phyloP scores from a whole-genome alignment of 2,888 invertebrate genomes.

The Phyllotreta cruciferae region DNA sequence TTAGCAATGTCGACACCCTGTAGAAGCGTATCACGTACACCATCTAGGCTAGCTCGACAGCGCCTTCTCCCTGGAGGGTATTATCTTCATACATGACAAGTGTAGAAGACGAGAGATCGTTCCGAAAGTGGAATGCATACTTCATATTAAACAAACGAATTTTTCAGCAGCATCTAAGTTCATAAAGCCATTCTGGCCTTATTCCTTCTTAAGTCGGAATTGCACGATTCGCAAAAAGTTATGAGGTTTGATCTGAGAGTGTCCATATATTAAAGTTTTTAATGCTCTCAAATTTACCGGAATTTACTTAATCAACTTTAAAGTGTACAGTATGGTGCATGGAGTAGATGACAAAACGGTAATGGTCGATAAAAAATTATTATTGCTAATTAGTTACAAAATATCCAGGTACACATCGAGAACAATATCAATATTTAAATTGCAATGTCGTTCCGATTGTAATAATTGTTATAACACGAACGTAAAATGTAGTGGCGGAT shows the following conservation, averaged over 20 bases:
- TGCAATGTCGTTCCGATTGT: slow-evolving; percentile 20
- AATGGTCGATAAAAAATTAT: no score
- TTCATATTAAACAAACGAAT: slow-evolving; percentile 31
- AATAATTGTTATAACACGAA: slow-evolving; percentile 21
- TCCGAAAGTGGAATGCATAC: slow-evolving; percentile 30
- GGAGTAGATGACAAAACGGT: no score
- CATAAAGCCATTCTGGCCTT: not conserved
- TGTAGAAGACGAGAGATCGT: slow-evolving; percentile 33
- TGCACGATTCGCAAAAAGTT: not conserved
- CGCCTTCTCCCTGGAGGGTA: slow-evolving; percentile 31
- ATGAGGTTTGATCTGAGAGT: no score
- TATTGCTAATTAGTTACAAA: no score
- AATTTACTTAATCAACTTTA: no score
- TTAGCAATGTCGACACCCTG: slow-evolving; percentile 34
- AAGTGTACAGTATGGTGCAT: no score
- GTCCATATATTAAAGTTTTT: no score
- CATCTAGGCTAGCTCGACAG: slow-evolving; percentile 29
- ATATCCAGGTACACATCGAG: no score
- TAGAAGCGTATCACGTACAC: slow-evolving; percentile 35
- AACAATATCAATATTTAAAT: slow-evolving; percentile 28
- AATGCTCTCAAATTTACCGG: no score
- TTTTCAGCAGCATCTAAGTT: slow-evolving; percentile 22
- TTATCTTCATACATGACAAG: slow-evolving; percentile 36
- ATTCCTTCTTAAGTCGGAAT: slow-evolving; percentile 8
- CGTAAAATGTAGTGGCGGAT: slow-evolving; percentile 21